Base-by-base conservation (phyloP, 1,140 invertebrate genomes). In the Cecropterus lyciades region DNA sequence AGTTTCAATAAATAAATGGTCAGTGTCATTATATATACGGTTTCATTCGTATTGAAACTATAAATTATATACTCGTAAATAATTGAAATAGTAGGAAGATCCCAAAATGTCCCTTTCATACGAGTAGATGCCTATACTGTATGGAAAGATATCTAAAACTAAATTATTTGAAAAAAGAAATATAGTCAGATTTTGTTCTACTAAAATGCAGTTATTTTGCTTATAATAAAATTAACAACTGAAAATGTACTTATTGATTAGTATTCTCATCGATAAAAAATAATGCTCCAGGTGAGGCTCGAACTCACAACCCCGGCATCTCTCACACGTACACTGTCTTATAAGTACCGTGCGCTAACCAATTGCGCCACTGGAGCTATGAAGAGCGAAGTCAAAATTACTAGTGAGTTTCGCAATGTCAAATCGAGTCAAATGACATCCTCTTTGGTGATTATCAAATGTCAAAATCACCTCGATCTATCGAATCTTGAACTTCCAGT, bases 291-390 rank as follows among this genome's bases (percentile, higher is more conserved):
- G 96, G 96, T 97, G 96, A 97, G 96, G 97, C 96, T 98, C 97
- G 97, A 98, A 97, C 97, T 97, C 96, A 97, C 97, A 97, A 97
- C 97, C 97, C 96, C 97, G 96, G 97, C 97, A 98, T 98, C 78
- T 94, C 97, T 97, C 96, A 96, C 95, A 96, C 95, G 93, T 93
- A 92, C 93, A 96, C 96, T 97, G 96, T 94, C 95, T 94, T 97
- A 98, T 98, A 98, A 98, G 97, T 98, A 98, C 97, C 97, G 97
- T 97, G 97, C 97, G 97, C 97, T 98, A 97, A 98, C 97, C 97
- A 96, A 98, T 97, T 98, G 97, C 97, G 97, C 97, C 97, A 98
- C 97, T 97, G 96, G 96, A 96, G 96, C 95, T 84, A 57, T 80
- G 75, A 14, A 16, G 10, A 0, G 11, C 13, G 6, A 0, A 5